Evolutionary conservation across 2,888 invertebrate genomes (phyloP).

Genomic region (Agrotis exclamationis): DNA sequence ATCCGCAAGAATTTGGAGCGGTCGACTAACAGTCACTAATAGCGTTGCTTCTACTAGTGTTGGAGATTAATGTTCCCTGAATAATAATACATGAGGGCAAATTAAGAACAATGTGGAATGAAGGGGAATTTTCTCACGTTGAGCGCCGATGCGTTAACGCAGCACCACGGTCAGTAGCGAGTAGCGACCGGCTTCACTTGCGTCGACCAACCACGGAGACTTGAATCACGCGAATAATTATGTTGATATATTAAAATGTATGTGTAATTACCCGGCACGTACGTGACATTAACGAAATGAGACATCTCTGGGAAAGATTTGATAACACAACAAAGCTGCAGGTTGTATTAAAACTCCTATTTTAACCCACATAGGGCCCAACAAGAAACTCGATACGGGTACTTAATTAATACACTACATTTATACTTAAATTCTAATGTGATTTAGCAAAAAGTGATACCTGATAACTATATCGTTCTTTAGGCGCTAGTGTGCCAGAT

Average conservation of each 20-base stretch:
- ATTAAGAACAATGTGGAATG: conserved; percentile 82
- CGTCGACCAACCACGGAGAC: conserved; percentile 73
- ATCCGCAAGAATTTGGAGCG: conserved; percentile 23
- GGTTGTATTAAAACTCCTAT: background rate
- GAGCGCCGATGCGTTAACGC: conserved; percentile 84
- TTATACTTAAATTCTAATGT: background rate
- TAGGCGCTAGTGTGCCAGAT: too few species aligned
- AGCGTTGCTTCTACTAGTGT: conserved; percentile 42
- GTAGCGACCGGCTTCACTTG: conserved; percentile 78
- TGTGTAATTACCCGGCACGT: conserved; percentile 58
- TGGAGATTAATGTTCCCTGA: conserved; percentile 67
- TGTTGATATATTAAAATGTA: conserved; percentile 60
- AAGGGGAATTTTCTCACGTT: conserved; percentile 86
- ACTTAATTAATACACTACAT: background rate
- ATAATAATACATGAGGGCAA: conserved; percentile 78
- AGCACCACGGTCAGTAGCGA: conserved; percentile 84
- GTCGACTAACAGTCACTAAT: conserved; percentile 30
- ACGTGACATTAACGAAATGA: conserved; percentile 43
- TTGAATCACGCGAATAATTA: conserved; percentile 75
- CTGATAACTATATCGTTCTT: background rate
- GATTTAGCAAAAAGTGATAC: background rate
- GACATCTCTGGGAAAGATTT: conserved; percentile 36
- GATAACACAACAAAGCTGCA: conserved; percentile 15
- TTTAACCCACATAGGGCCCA: background rate
- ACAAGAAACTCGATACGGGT: background rate